A percentile compares a stretch with the other conserved stretches of the same genome.
Evolutionary conservation across 2,797 vertebrate species (phyloP).

Genomic region (Trachops cirrhosus): DNA sequence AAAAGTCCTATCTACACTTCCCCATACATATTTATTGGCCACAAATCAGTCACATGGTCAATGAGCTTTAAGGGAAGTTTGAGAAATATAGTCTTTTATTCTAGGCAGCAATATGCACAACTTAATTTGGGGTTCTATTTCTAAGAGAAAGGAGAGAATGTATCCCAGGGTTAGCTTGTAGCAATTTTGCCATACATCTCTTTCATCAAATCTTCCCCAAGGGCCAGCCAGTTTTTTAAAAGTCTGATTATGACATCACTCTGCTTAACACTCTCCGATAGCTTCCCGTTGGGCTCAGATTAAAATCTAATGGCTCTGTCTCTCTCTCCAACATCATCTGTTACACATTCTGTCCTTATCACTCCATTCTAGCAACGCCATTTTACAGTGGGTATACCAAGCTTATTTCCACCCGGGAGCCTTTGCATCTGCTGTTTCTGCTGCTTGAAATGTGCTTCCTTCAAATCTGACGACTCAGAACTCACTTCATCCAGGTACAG

Average conservation of each 20-base stretch:
- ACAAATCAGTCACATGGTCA: not conserved
- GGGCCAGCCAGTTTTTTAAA: not conserved
- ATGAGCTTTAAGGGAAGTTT: not conserved
- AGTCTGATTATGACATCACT: slow-evolving; percentile 1
- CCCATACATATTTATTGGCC: not conserved
- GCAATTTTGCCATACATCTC: not conserved
- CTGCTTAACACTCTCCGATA: not conserved
- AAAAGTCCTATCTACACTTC: not conserved
- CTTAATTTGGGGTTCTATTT: not conserved
- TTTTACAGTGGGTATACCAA: not conserved
- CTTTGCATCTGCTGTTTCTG: not conserved
- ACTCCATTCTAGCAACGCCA: not conserved
- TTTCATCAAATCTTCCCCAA: not conserved
- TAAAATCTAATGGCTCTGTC: not conserved
- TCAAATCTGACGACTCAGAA: not conserved
- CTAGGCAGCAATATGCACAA: not conserved
- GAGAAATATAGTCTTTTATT: slow-evolving; percentile 34
- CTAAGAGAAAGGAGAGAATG: not conserved
- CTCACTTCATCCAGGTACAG: not conserved
- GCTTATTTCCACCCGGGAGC: not conserved
- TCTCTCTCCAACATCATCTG: not conserved
- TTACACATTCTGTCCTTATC: not conserved
- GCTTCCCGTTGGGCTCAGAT: not conserved
- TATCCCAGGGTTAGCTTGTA: not conserved
- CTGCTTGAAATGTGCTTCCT: not conserved